Base-by-base conservation (phyloP, 1,140 invertebrate species). In the Brachionus sp. region DNA sequence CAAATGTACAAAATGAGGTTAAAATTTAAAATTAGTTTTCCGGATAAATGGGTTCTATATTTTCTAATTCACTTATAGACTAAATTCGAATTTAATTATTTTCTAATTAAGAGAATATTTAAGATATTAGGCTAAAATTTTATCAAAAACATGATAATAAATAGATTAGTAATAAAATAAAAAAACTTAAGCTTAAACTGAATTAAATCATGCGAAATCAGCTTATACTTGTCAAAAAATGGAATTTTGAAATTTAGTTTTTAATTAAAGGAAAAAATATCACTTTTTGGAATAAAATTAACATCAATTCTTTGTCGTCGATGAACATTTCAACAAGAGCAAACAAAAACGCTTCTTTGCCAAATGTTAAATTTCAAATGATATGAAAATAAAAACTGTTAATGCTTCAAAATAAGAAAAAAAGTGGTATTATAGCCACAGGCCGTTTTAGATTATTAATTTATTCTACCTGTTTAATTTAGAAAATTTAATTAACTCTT, bases 401-500 rank as follows among this genome's bases (percentile, higher is more conserved):
- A 70, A 19, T 70, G n/a, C 37, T 16, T 39, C 33, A 13, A 23
- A n/a, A n/a, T n/a, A n/a, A n/a, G n/a, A n/a, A n/a, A n/a, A n/a
- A n/a, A 33, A 66, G 29, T 33, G 5, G 33, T 5, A 64, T 23
- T 64, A n/a, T n/a, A 29, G n/a, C 13, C 7, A 2, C 23, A 39
- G 37, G 33, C n/a, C 35, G 12, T 19, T 70, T 3, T 42, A 23
- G 4, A 12, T 44, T 16, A 13, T 39, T 13, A 70, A 37, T 39
- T 19, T 33, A 66, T 33, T 70, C 66, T 70, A 70, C 66, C 66
- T 70, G 66, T 70, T 70, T 70, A 39, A 70, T 70, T 70, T 70
- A 70, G 37, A 16, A 37, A 70, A 66, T 37, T 39, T 37, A 37
- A 70, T 39, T 37, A 39, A 70, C n/a, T 70, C 37, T 70, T 39